Conservation (phyloP, 2,797 vertebrate genomes). For the Enteromius radiatus region DNA sequence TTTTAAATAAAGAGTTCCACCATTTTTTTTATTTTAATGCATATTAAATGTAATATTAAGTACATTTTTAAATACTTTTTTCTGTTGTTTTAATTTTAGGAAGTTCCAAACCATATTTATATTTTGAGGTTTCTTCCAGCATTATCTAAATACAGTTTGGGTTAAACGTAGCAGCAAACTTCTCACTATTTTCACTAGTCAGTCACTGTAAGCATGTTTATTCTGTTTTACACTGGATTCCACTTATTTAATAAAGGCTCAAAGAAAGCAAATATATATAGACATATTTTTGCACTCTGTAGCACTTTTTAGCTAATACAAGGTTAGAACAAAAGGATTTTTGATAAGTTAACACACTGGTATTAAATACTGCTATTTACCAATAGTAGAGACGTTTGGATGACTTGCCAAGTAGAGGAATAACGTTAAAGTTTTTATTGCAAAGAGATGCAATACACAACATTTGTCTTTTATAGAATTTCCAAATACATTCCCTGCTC, state of each 20-base stretch:
- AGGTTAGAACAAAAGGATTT: background rate
- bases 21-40: background rate
- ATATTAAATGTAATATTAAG: background rate
- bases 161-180: background rate
- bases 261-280: background rate
- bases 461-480: too few relatives aligned
- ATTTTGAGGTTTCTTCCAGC: background rate
- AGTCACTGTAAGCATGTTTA: background rate
- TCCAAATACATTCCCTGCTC: too few relatives aligned
- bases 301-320: background rate
- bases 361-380: background rate
- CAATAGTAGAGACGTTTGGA: background rate
- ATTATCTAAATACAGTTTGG: background rate
- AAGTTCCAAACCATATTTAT: background rate
- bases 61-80: background rate
- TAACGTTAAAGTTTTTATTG: background rate
- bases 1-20: background rate
- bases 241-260: background rate
- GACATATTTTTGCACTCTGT: background rate
- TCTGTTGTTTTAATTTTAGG: background rate
- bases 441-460: too few relatives aligned
- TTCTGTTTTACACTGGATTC: slow-evolving; percentile 12
- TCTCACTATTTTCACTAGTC: background rate
- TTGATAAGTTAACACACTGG: background rate
- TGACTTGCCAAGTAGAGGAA: background rate